Evolutionary conservation across 2,113 vertebrate genomes (phyloP).

Genomic region (Marmota flaviventris): DNA sequence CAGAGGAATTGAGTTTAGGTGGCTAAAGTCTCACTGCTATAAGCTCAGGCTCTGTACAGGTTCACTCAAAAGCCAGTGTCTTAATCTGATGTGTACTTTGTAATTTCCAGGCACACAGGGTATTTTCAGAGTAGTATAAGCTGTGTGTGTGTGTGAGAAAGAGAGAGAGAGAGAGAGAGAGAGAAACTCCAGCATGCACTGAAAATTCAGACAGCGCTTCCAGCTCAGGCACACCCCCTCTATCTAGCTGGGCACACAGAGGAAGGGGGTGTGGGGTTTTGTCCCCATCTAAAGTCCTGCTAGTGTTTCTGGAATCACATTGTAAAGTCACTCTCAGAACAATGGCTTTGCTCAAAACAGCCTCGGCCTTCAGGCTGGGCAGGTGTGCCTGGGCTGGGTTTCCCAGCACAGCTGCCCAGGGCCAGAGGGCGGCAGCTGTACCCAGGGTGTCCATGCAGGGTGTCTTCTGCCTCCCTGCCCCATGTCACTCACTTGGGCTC

Average conservation of each 20-base stretch:
- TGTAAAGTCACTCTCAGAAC: conserved; percentile 7
- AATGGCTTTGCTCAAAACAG: conserved; percentile 26
- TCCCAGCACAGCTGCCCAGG: background rate
- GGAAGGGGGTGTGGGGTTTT: background rate
- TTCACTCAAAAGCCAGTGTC: background rate
- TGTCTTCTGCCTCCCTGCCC: background rate
- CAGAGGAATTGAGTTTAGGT: background rate
- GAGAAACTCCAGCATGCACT: too few relatives aligned
- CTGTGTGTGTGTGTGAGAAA: background rate
- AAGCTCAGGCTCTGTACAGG: background rate
- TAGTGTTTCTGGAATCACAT: background rate
- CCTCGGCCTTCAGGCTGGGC: background rate
- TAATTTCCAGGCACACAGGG: background rate
- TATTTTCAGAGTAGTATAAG: background rate
- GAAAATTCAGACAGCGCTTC: background rate
- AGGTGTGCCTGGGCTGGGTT: background rate
- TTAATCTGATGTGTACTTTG: background rate
- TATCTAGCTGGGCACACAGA: background rate
- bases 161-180: background rate
- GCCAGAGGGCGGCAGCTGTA: conserved; percentile 30
- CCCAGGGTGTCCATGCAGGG: background rate
- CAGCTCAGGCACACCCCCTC: background rate
- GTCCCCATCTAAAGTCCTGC: background rate
- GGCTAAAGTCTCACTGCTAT: background rate
- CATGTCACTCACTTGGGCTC: background rate